phyloP scores from a whole-genome alignment of 2,113 vertebrate species.

The Vanacampus margaritifer region DNA sequence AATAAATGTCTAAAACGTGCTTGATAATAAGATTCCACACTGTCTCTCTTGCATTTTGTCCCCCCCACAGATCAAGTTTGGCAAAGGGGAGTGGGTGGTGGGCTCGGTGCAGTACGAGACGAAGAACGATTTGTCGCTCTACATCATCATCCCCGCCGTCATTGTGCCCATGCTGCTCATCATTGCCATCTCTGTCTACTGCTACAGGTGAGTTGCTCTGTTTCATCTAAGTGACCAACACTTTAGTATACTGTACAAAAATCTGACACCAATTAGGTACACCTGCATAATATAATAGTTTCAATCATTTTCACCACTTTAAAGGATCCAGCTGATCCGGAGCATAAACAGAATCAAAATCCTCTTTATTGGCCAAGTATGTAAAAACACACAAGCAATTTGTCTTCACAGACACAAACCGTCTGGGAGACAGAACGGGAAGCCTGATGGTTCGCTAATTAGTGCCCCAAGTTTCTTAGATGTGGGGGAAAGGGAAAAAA shows the following conservation, averaged over 20 bases:
- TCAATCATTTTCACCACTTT: too few species aligned
- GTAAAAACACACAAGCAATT: too few species aligned
- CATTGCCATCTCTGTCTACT: slow-evolving; percentile 84
- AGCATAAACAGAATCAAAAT: too few species aligned
- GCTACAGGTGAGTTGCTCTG: slow-evolving; percentile 83
- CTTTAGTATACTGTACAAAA: not conserved
- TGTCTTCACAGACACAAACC: too few species aligned
- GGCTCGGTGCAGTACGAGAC: slow-evolving; percentile 86
- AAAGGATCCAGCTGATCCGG: too few species aligned
- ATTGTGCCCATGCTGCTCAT: slow-evolving; percentile 88
- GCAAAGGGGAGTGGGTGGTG: slow-evolving; percentile 85
- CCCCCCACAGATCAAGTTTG: slow-evolving; percentile 85
- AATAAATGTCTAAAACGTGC: slow-evolving; percentile 14
- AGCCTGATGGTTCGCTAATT: too few species aligned
- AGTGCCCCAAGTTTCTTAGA: too few species aligned
- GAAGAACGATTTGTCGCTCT: slow-evolving; percentile 80
- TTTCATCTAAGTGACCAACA: not conserved
- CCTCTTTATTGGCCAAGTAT: too few species aligned
- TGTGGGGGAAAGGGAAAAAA: too few species aligned
- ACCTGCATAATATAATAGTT: not conserved
- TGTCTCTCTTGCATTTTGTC: slow-evolving; percentile 12
- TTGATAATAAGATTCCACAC: slow-evolving; percentile 14
- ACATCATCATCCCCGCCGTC: slow-evolving; percentile 89
- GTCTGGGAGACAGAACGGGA: too few species aligned
- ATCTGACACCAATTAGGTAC: not conserved